Base-by-base conservation (phyloP, 2,888 invertebrate genomes). In the Clanis bilineata region DNA sequence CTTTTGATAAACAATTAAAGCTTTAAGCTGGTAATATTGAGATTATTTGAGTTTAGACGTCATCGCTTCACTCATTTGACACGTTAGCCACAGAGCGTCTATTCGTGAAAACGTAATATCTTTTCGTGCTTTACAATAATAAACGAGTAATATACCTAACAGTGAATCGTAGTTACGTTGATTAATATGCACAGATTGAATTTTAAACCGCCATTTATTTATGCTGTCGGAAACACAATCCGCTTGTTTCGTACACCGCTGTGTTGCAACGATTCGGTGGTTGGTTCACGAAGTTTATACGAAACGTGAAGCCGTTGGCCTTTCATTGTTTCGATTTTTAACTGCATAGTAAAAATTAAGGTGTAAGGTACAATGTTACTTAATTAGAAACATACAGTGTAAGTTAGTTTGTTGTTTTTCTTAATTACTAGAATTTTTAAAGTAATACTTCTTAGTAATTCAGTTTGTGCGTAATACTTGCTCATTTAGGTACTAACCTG, bases 221-320 rank as follows among this genome's bases (percentile, higher is more conserved):
- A 21, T 32, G 32, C 51, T 51, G 51, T 51, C 51, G 32, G 51
- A 51, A 51, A 51, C 32, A 32, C 10, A 32, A 51, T 51, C 51
- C 51, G 51, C 32, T 32, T 47, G 25, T 25, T 47, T 47, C 25
- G 47, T 47, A 15, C 44, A 12, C 47, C 28, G 28, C 25, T 15
- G 51, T 51, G 51, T 51, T 51, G 51, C 51, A 51, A 51, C 51
- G 51, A 18, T 51, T 51, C 51, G 51, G 28, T 51, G 15, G 51
- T 51, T 28, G 32, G 51, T 51, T 51, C 51, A 51, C 51, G 51
- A 51, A 51, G 51, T 51, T 32, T 51, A 51, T 51, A 51, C 51
- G 28, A 51, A 51, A 51, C 51, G 51, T 51, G 32, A 28, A 51
- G 51, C 32, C 28, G 18, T 51, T 51, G 51, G 51, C 18, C 32